Evolutionary conservation across 2,113 vertebrate genomes (phyloP).

Genomic region (Dolichotis patagonum): DNA sequence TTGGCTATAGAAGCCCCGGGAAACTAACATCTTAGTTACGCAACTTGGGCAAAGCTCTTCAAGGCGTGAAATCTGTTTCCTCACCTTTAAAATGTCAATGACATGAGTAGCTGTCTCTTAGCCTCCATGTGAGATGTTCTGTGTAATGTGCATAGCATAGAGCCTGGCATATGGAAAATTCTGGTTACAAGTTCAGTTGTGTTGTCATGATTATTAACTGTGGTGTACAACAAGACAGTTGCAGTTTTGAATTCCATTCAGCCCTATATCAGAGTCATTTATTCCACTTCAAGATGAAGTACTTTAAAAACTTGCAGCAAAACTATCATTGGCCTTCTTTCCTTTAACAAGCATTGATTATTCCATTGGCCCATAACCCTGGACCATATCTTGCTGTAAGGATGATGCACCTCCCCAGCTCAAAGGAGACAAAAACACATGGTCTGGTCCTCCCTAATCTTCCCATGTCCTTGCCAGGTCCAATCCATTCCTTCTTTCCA

Average conservation of each 20-base stretch:
- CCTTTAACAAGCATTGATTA: neutral
- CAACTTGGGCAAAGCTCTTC: neutral
- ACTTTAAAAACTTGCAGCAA: neutral
- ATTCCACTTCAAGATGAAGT: neutral
- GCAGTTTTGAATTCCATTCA: neutral
- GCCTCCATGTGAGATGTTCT: neutral
- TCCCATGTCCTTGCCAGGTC: neutral
- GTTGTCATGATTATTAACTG: accelerated
- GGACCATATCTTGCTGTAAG: neutral
- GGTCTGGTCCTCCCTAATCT: neutral
- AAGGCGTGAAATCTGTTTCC: neutral
- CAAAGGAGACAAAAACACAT: neutral
- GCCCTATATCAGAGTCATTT: neutral
- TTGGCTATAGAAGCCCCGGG: neutral
- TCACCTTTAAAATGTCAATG: neutral
- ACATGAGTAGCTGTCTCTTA: neutral
- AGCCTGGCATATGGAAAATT: neutral
- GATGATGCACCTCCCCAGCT: neutral
- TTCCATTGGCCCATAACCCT: neutral
- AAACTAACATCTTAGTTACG: neutral
- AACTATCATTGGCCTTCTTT: neutral
- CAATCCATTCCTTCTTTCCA: neutral
- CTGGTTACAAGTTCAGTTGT: neutral
- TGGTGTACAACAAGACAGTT: neutral
- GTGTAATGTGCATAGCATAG: neutral